Base-by-base conservation (phyloP, 2,113 vertebrate species). In the Cynoglossus semilaevis region DNA sequence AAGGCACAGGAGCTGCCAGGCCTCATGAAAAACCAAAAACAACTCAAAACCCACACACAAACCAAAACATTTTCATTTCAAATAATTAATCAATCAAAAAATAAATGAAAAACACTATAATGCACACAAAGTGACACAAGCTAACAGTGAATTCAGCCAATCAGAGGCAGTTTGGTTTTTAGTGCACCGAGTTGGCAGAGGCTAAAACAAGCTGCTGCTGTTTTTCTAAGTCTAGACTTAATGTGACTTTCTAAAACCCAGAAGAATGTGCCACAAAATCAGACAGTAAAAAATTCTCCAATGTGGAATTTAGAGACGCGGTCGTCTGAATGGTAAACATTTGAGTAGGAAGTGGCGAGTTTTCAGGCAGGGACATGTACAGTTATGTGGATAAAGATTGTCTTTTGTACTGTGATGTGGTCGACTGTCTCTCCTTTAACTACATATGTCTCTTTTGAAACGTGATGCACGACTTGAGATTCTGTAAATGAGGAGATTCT, bases 211-310 rank as follows among this genome's bases (percentile, higher is more conserved):
- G 70, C 51, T 51, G 62, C 51, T 51, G 62, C 43, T 58, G 65
- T 19, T 63, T 76, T 68, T 76, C 63, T 67, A 18, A 49, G 76
- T 80, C 79, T 82, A 77, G 78, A 86, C 82, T 68, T 67, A 74
- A 79, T 78, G 67, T 77, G 43, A 54, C 41, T 63, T 52, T 35
- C 12, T 67, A 70, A 80, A 80, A 84, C 71, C 41, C 16, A 42
- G 57, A 73, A 60, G 70, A 75, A 79, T 69, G 74, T 59, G 59
- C 52, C 36, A 46, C 34, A 43, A 63, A 81, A 67, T 63, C 54
- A 45, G 8, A 36, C 53, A 56, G 40, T 70, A 58, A 63, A 45
- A 73, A 66, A 13, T 13, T 67, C 46, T 63, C 50, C 62, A 55
- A 22, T 15, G 29, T 48, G 46, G 58, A 60, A 73, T 72, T 67